These are phyloP conservation scores for Cataglyphis livida DNA, from an alignment of 2,888 invertebrate species.

Conservation along the genomic window DNA sequence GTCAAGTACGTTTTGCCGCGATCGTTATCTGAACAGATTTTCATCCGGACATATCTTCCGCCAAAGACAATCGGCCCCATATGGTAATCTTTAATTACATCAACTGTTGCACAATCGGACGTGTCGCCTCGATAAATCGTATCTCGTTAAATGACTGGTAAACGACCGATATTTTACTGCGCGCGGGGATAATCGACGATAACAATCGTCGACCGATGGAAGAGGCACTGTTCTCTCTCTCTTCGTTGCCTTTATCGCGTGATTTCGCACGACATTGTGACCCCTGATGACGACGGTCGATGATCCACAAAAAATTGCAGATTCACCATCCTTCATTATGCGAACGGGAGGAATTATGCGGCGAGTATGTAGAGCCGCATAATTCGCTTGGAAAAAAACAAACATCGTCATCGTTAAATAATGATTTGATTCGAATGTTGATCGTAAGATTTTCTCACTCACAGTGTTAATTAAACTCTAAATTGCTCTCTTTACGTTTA, in stretches of 20 bases:
- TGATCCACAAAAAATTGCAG: conserved; percentile 19
- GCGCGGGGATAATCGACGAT: conserved; percentile 32
- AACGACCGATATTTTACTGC: conserved; percentile 13
- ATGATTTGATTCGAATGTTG: neutral
- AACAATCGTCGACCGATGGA: conserved; percentile 36
- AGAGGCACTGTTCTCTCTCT: neutral
- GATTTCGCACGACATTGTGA: conserved; percentile 46
- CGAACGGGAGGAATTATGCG: neutral
- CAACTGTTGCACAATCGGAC: neutral
- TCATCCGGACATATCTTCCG: conserved; percentile 1
- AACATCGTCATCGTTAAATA: neutral
- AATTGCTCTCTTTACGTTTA: neutral
- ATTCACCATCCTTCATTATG: neutral
- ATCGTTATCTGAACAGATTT: neutral
- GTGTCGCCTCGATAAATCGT: neutral
- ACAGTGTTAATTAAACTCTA: neutral
- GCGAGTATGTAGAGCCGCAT: neutral
- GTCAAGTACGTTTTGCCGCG: neutral
- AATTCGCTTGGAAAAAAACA: neutral
- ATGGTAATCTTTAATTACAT: conserved; percentile 1
- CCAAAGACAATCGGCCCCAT: neutral
- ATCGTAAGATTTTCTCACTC: neutral
- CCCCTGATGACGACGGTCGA: conserved; percentile 24
- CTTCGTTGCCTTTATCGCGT: conserved; percentile 18
- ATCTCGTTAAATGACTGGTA: conserved; percentile 21